These are phyloP conservation scores for Cairina moschata DNA, from an alignment of 2,113 vertebrate genomes.

Conservation along the genomic window DNA sequence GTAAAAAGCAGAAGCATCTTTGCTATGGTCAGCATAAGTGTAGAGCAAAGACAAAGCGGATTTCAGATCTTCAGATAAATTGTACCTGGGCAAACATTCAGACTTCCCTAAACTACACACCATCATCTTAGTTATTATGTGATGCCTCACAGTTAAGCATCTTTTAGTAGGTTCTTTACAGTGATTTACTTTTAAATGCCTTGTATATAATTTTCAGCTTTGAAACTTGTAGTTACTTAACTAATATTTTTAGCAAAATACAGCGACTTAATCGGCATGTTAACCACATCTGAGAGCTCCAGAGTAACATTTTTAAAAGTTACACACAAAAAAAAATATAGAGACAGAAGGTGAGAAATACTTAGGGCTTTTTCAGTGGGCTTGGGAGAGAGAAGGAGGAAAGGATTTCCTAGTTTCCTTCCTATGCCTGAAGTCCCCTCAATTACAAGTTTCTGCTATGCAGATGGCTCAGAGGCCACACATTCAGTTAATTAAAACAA, in stretches of 20 bases:
- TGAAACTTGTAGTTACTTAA: neutral
- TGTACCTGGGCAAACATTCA: neutral
- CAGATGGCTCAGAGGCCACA: neutral
- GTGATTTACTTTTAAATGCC: neutral
- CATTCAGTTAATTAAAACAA: slow-evolving; percentile 32
- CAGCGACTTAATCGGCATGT: neutral
- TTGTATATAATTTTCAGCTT: neutral
- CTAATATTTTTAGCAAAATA: neutral
- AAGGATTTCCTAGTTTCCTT: slow-evolving; percentile 27
- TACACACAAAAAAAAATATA: neutral
- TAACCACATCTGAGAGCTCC: neutral
- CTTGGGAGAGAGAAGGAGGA: neutral
- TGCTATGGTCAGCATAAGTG: neutral
- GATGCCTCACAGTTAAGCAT: neutral
- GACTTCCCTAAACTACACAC: neutral
- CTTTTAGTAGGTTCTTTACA: neutral
- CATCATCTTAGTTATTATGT: neutral
- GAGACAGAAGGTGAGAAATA: slow-evolving; percentile 12
- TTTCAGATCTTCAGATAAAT: neutral
- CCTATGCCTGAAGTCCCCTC: neutral
- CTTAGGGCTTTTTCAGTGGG: neutral
- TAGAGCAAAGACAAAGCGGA: neutral
- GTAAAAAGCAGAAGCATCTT: neutral
- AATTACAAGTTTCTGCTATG: neutral
- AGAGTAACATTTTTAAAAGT: neutral